phyloP scores from a whole-genome alignment of 2,888 invertebrate genomes.

The Drosophila algonquin region DNA sequence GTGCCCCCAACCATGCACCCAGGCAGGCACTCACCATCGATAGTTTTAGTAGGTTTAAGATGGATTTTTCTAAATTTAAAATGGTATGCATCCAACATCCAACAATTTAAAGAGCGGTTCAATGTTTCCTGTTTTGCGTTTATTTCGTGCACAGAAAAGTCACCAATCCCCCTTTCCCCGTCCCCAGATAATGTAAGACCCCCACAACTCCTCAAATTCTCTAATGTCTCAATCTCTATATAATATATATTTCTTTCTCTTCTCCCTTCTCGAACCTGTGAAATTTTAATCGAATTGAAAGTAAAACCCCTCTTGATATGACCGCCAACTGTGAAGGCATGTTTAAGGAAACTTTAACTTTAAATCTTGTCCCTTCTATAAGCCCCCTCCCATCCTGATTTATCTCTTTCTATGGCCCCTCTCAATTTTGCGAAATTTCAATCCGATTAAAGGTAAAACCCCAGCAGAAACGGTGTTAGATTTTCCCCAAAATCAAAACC shows the following conservation, averaged over 20 bases:
- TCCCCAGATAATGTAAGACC: not conserved
- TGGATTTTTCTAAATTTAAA: conserved; percentile 54
- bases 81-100: conserved; percentile 66
- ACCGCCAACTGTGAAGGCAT: too few relatives aligned
- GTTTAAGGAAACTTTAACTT: too few relatives aligned
- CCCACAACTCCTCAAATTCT: not conserved
- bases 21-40: conserved; percentile 21
- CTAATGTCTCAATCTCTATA: not conserved
- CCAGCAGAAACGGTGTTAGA: too few relatives aligned
- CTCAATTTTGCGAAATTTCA: not conserved
- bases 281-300: not conserved
- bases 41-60: conserved; percentile 60
- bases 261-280: conserved; percentile 31
- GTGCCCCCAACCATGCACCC: conserved; percentile 3
- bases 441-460: conserved; percentile 17
- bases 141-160: conserved; percentile 62
- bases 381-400: not conserved
- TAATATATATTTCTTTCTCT: not conserved
- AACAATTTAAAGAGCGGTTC: conserved; percentile 75
- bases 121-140: conserved; percentile 74
- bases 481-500: not conserved
- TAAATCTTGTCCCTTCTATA: too few relatives aligned
- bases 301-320: too few relatives aligned
- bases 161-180: conserved; percentile 47
- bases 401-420: not conserved